Evolutionary conservation across 1,140 invertebrate species (phyloP).

Genomic region (Latrodectus geometricus): DNA sequence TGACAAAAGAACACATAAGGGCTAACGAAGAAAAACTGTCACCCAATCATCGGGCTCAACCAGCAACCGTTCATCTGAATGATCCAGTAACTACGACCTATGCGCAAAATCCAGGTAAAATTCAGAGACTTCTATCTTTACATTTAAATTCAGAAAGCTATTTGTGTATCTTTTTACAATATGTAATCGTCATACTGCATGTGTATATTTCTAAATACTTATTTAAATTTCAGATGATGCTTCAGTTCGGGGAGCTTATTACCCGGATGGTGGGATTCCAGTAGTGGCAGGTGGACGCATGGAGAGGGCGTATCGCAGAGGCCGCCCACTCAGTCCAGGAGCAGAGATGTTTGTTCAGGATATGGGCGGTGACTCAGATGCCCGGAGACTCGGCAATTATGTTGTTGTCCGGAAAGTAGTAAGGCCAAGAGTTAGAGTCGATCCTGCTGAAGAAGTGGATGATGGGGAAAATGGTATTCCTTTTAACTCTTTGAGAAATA

Average conservation of each 20-base stretch:
- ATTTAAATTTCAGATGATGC: conserved; percentile 17
- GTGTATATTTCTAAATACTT: background rate
- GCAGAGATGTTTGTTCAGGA: conserved; percentile 38
- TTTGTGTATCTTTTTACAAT: background rate
- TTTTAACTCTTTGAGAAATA: background rate
- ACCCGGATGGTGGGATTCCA: conserved; percentile 42
- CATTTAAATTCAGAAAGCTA: background rate
- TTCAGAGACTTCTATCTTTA: background rate
- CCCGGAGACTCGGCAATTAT: conserved; percentile 46
- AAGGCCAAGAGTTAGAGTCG: conserved; percentile 44
- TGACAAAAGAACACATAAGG: conserved; percentile 12
- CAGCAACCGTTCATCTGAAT: conserved; percentile 33
- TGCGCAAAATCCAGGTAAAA: conserved; percentile 39
- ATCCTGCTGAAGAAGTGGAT: conserved; percentile 2
- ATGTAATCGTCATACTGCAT: background rate
- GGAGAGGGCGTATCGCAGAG: conserved; percentile 46
- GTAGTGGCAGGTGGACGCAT: conserved; percentile 39
- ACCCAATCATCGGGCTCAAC: conserved; percentile 27
- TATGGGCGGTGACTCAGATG: conserved; percentile 11
- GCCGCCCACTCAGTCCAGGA: conserved; percentile 38
- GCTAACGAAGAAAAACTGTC: conserved; percentile 8
- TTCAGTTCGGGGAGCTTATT: conserved; percentile 21
- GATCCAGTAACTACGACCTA: conserved; percentile 44
- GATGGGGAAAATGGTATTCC: conserved; percentile 17
- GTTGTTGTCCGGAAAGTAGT: conserved; percentile 53